Evolutionary conservation across 2,113 vertebrate genomes (phyloP).

Genomic region (Hoplias malabaricus): DNA sequence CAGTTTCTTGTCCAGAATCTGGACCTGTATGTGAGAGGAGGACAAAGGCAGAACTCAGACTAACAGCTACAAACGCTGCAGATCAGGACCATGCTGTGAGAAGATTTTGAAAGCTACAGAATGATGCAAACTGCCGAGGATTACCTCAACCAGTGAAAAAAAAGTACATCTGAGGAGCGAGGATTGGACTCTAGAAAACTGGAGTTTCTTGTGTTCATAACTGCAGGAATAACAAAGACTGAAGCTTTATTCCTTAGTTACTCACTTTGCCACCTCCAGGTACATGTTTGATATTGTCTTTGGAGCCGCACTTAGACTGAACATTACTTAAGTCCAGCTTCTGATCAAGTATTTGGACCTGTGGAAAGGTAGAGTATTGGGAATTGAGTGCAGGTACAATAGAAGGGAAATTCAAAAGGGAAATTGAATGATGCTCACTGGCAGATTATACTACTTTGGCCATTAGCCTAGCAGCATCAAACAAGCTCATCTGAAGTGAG

Average conservation of each 20-base stretch:
- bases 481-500: too few species aligned
- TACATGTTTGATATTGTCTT: slow-evolving; percentile 92
- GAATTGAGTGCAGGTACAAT: background rate
- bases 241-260: slow-evolving; percentile 36
- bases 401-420: background rate
- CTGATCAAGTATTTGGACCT: slow-evolving; percentile 41
- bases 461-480: too few species aligned
- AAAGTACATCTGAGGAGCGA: background rate
- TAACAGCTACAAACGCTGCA: slow-evolving; percentile 2
- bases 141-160: background rate
- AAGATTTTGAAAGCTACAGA: background rate
- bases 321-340: slow-evolving; percentile 76
- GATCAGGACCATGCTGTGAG: background rate
- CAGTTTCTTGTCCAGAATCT: slow-evolving; percentile 94
- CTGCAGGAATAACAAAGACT: slow-evolving; percentile 31
- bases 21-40: slow-evolving; percentile 81
- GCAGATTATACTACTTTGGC: too few species aligned
- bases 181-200: background rate
- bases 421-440: background rate
- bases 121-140: background rate
- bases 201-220: slow-evolving; percentile 35
- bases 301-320: slow-evolving; percentile 92
- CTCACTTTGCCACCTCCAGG: slow-evolving; percentile 95
- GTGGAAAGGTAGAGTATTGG: slow-evolving; percentile 30
- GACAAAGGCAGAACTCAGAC: slow-evolving; percentile 5